Base-by-base conservation (phyloP, 2,888 invertebrate genomes). In the Oegoconia quadripuncta region DNA sequence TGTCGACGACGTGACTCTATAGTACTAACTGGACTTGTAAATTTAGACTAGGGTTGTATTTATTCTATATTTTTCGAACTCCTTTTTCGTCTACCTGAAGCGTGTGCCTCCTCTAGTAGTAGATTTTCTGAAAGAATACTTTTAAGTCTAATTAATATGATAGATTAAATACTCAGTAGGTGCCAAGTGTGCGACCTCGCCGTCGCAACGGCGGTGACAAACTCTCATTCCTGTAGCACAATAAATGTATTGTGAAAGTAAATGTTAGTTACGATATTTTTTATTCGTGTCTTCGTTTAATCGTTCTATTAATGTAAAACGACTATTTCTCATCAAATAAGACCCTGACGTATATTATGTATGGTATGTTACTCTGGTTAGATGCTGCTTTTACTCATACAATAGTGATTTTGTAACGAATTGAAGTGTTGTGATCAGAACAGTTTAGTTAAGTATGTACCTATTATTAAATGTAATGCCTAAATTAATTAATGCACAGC, bases 81-180 rank as follows among this genome's bases (percentile, higher is more conserved):
- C 65, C 62, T 34, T 71, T 75, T 72, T 70, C 73, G 74, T 75
- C 69, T 74, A 75, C 73, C 74, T 73, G 79, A 75, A 71, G 69
- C 64, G 75, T 69, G 76, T 74, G 78, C 77, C 78, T 79, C 75
- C 70, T 69, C 57, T 74, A 75, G 63, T 73, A 74, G 71, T 59
- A 44, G 60, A 67, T 61, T 57, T 56, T 55, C 56, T 54, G 59
- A 58, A 56, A 50, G 67, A 65, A 64, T 66, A 62, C 61, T 59
- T 65, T 47, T 67, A 65, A 52, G 64, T 59, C 58, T 68, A 64
- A 60, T 57, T 63, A n/a, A 57, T 59, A 58, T 56, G 52, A 65
- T 74, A 69, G 76, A 65, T 67, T 79, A 67, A 83, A 83, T 82
- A 83, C 83, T 82, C 82, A 83, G 68, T 75, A 73, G 77, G 80